Percentiles rank a stretch among this genome's conserved stretches.
These are phyloP conservation scores for Euthynnus affinis DNA, from an alignment of 2,797 vertebrate genomes.

Conservation along the genomic window DNA sequence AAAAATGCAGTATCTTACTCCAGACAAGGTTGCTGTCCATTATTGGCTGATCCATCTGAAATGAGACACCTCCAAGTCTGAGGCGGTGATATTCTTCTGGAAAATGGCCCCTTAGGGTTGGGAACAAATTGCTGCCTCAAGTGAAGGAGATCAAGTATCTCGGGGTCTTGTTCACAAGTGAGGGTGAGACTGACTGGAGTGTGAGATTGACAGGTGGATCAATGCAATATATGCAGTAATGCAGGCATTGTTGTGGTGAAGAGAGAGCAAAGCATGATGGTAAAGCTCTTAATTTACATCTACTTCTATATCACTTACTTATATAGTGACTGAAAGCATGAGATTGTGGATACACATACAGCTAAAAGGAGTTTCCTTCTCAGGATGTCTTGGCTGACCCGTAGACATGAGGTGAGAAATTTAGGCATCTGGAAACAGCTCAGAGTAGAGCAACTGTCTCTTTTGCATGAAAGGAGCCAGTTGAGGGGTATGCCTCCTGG, in stretches of 20 bases:
- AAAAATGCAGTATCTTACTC: neutral
- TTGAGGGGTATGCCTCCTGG: neutral
- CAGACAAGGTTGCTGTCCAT: neutral
- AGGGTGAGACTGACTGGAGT: neutral
- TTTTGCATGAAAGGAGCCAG: neutral
- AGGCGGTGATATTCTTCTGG: neutral
- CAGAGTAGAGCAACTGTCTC: neutral
- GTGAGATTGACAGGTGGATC: constrained; percentile 3
- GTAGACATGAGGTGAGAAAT: neutral
- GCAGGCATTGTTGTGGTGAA: neutral
- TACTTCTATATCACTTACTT: neutral
- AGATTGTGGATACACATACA: neutral
- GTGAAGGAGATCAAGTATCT: neutral
- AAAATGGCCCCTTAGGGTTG: neutral
- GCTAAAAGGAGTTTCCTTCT: neutral
- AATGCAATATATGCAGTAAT: neutral
- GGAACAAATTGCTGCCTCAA: neutral
- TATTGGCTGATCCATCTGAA: neutral
- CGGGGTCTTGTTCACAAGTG: neutral
- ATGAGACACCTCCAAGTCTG: neutral
- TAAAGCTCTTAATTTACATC: neutral
- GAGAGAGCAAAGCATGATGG: neutral
- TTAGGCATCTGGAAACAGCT: constrained; percentile 7
- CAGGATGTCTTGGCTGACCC: no score
- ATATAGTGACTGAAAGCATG: neutral